These are phyloP conservation scores for Poliocrania exsul DNA, from an alignment of 2,797 vertebrate species.

Conservation along the genomic window DNA sequence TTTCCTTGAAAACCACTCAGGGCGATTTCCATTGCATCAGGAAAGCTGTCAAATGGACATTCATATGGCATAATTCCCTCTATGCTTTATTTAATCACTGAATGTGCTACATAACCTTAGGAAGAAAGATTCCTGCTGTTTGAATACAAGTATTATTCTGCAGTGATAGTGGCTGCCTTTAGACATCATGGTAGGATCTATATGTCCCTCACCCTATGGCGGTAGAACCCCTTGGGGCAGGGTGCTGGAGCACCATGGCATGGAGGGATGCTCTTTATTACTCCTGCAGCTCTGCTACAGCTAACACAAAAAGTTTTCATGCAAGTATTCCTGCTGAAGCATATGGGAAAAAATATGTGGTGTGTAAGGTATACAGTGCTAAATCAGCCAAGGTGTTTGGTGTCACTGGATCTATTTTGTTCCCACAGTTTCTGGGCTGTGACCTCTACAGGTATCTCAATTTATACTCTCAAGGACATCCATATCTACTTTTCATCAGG, in stretches of 20 bases:
- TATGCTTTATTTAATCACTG: background rate
- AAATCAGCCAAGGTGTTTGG: background rate
- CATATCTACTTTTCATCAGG: background rate
- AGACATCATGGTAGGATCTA: fast-evolving
- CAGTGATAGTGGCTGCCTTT: background rate
- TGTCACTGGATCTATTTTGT: background rate
- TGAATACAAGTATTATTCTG: background rate
- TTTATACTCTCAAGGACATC: background rate
- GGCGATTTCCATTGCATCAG: background rate
- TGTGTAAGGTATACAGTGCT: background rate
- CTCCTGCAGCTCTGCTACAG: background rate
- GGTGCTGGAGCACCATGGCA: fast-evolving
- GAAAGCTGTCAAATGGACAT: background rate
- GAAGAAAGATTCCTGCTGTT: background rate
- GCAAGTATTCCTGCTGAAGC: background rate
- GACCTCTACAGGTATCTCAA: background rate
- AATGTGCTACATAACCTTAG: background rate
- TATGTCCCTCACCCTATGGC: background rate
- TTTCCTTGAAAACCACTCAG: background rate
- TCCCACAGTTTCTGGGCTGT: background rate
- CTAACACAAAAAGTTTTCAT: background rate
- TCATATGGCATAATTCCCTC: background rate
- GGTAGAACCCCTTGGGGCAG: background rate
- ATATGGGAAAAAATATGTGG: background rate
- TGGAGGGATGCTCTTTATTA: background rate